These are phyloP conservation scores for Dolichopus griseipennis DNA, from an alignment of 2,888 invertebrate genomes.

Conservation along the genomic window DNA sequence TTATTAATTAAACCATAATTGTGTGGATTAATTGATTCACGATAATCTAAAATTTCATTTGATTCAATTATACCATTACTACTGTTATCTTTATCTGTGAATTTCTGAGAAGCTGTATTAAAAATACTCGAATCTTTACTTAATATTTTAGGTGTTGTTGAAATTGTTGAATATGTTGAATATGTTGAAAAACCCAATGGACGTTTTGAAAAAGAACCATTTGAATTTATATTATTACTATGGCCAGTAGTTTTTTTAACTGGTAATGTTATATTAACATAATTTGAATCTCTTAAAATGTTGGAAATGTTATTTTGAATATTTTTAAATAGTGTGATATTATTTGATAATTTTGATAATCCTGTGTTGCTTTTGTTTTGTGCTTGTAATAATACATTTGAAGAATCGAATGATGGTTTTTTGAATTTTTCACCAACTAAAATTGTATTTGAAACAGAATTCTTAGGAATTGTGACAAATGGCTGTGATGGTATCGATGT, in stretches of 20 bases:
- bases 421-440: background rate
- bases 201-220: background rate
- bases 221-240: slow-evolving; percentile 13
- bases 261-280: slow-evolving; percentile 18
- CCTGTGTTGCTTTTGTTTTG: background rate
- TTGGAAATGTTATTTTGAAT: too few species aligned
- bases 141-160: background rate
- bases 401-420: background rate
- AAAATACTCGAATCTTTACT: background rate
- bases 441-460: background rate
- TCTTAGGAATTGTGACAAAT: background rate
- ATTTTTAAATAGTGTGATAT: too few species aligned
- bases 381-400: background rate
- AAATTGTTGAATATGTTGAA: background rate
- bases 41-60: slow-evolving; percentile 28
- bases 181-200: background rate
- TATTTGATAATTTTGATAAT: background rate
- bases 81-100: too few species aligned
- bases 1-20: slow-evolving; percentile 26
- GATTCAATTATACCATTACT: background rate
- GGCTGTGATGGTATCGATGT: background rate
- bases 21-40: slow-evolving; percentile 30
- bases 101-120: too few species aligned
- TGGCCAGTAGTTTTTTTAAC: slow-evolving; percentile 15
- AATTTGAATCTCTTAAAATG: slow-evolving; percentile 4